These are phyloP conservation scores for Oreochromis niloticus DNA, from an alignment of 2,113 vertebrate genomes.

Conservation along the genomic window DNA sequence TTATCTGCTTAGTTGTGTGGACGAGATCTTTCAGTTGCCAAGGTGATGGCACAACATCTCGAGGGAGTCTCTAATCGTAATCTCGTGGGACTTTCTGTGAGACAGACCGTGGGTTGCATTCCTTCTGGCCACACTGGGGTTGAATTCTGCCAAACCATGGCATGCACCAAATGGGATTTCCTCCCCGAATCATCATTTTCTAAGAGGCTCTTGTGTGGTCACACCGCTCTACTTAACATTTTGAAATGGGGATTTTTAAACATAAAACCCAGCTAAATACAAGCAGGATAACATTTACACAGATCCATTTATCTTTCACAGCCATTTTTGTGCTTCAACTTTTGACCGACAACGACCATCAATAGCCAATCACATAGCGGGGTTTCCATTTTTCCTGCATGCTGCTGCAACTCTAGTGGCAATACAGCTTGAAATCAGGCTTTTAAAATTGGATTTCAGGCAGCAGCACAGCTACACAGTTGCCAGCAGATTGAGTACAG, in stretches of 20 bases:
- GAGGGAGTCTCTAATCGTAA: conserved; percentile 5
- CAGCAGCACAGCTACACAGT: background rate
- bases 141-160: conserved; percentile 15
- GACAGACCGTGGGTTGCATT: conserved; percentile 15
- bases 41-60: conserved; percentile 40
- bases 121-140: conserved; percentile 15
- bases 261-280: background rate
- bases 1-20: background rate
- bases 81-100: background rate
- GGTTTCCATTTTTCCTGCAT: background rate
- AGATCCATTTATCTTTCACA: background rate
- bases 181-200: conserved; percentile 7
- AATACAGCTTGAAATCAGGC: conserved; percentile 24
- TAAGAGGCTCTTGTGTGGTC: conserved; percentile 20
- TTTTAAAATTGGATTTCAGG: conserved; percentile 57
- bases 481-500: conserved; percentile 38
- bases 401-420: background rate
- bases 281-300: background rate
- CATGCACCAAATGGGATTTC: conserved; percentile 26
- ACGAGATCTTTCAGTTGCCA: conserved; percentile 12
- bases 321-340: background rate
- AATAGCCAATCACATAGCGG: background rate
- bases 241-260: background rate
- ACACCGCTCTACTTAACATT: conserved; percentile 3
- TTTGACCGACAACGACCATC: background rate